These are phyloP conservation scores for Rhorus exstirpatorius DNA, from an alignment of 2,888 invertebrate genomes.

Conservation along the genomic window DNA sequence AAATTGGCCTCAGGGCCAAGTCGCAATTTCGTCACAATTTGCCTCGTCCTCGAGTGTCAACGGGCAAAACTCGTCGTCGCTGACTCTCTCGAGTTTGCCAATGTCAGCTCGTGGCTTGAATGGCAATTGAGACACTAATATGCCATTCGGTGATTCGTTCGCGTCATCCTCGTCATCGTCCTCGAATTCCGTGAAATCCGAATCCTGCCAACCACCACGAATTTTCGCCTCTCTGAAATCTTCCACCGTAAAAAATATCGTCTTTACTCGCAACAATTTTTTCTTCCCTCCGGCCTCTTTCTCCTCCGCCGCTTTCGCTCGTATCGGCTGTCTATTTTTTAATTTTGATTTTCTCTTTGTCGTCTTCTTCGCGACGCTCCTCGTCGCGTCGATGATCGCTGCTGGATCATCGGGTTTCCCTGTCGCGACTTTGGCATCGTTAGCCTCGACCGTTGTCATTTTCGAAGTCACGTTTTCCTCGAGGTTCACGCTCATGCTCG, in stretches of 20 bases:
- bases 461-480: slow-evolving; percentile 41
- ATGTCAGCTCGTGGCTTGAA: slow-evolving; percentile 82
- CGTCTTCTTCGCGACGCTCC: slow-evolving; percentile 41
- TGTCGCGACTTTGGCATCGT: slow-evolving; percentile 8
- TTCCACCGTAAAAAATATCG: slow-evolving; percentile 76
- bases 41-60: slow-evolving; percentile 81
- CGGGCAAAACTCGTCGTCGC: slow-evolving; percentile 83
- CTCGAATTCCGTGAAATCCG: slow-evolving; percentile 83
- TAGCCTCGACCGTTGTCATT: slow-evolving; percentile 2
- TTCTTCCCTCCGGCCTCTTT: slow-evolving; percentile 45
- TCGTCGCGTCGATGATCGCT: slow-evolving; percentile 14
- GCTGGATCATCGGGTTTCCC: not conserved
- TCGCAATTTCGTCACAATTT: slow-evolving; percentile 77
- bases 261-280: slow-evolving; percentile 72
- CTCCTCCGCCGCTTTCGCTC: slow-evolving; percentile 30
- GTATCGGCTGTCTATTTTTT: slow-evolving; percentile 31
- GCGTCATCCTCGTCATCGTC: slow-evolving; percentile 73
- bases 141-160: slow-evolving; percentile 70
- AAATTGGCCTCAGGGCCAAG: slow-evolving; percentile 77
- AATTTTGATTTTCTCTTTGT: slow-evolving; percentile 24
- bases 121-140: slow-evolving; percentile 79
- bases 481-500: slow-evolving; percentile 8
- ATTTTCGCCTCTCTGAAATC: slow-evolving; percentile 74
- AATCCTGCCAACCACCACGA: slow-evolving; percentile 64
- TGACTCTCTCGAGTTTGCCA: slow-evolving; percentile 80